phyloP scores from a whole-genome alignment of 2,888 invertebrate genomes.

The Meandrusa payeni region DNA sequence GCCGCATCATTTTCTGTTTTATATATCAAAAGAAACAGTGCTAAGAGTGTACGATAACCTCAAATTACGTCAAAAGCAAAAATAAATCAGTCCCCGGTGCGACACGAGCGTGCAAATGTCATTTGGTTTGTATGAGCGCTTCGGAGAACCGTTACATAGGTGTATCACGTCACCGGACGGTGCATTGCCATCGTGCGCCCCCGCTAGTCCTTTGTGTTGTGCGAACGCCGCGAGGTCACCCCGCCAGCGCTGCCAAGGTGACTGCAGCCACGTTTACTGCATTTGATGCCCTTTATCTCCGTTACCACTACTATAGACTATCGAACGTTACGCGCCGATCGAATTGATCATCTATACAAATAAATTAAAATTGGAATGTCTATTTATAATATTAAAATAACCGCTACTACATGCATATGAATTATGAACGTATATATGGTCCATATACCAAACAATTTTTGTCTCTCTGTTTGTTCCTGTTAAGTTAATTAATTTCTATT shows the following conservation, averaged over 20 bases:
- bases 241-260: conserved; percentile 21
- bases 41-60: no score
- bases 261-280: conserved; percentile 13
- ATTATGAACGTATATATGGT: no score
- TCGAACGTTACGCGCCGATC: not conserved
- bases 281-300: conserved; percentile 18
- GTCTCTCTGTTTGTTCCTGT: no score
- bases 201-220: conserved; percentile 14
- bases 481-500: no score
- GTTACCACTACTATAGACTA: not conserved
- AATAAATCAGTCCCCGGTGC: not conserved
- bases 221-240: conserved; percentile 5
- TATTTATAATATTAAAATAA: no score
- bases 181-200: conserved; percentile 6
- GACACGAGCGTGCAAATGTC: not conserved
- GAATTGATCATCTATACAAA: no score
- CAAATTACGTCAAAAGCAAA: no score
- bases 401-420: no score
- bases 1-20: no score
- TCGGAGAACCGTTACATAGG: conserved; percentile 12
- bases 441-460: no score
- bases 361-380: no score
- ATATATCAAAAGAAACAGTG: no score
- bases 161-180: conserved; percentile 12
- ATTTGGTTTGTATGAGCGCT: not conserved